phyloP scores from a whole-genome alignment of 2,888 invertebrate species.

The Alentia gelatinosa region DNA sequence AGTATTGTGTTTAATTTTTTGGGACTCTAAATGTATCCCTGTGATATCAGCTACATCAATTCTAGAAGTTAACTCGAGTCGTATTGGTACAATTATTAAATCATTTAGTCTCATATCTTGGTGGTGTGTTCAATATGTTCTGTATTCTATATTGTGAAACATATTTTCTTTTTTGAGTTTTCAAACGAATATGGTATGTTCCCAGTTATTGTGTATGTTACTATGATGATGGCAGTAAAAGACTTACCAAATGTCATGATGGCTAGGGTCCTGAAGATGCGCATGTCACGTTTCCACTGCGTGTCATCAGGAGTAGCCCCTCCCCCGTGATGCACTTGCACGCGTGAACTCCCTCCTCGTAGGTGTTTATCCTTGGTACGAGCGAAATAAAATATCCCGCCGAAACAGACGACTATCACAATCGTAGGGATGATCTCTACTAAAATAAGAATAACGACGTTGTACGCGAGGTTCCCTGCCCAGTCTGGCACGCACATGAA shows the following conservation, averaged over 20 bases:
- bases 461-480: slow-evolving; percentile 3
- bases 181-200: no score
- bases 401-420: background rate
- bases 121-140: no score
- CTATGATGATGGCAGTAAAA: no score
- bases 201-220: no score
- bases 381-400: background rate
- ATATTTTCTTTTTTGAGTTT: no score
- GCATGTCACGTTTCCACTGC: slow-evolving; percentile 35
- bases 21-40: no score
- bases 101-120: no score
- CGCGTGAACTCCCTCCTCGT: background rate
- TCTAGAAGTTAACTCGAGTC: no score
- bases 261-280: slow-evolving; percentile 33
- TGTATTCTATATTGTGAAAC: no score
- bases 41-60: no score
- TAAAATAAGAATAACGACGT: background rate
- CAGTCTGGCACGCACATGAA: slow-evolving; percentile 46
- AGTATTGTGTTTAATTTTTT: no score
- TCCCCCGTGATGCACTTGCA: background rate
- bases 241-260: slow-evolving; percentile 35
- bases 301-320: background rate
- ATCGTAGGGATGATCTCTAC: slow-evolving; percentile 14
- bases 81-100: no score
- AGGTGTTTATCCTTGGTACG: background rate